Evolutionary conservation across 2,797 vertebrate species (phyloP).

Genomic region (Pangasius mekongensis): DNA sequence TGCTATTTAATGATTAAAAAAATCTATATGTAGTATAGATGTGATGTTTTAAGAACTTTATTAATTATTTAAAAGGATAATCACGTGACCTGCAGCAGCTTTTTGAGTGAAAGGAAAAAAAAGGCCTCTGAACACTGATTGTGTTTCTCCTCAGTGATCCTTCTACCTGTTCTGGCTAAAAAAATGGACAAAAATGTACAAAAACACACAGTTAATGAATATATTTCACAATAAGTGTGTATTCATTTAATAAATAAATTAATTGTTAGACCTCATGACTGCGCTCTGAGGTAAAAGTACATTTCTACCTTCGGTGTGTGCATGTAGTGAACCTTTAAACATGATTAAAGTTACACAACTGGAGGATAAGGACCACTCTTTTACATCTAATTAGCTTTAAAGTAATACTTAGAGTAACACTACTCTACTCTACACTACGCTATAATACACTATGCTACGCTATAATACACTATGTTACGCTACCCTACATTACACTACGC

Average conservation of each 20-base stretch:
- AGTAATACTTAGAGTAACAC: not conserved
- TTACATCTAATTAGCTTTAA: not conserved
- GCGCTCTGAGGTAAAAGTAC: not conserved
- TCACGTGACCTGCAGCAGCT: slow-evolving; percentile 2
- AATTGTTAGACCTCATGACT: not conserved
- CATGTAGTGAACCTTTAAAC: not conserved
- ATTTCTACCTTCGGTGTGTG: not conserved
- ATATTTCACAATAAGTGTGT: not conserved
- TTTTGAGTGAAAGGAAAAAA: not conserved
- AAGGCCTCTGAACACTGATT: not conserved
- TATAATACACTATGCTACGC: no score
- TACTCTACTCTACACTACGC: not conserved
- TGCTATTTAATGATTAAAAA: not conserved
- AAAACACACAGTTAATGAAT: not conserved
- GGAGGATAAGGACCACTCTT: no score
- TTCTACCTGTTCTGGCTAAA: not conserved
- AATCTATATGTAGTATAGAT: no score
- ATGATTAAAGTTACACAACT: not conserved
- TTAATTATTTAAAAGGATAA: not conserved
- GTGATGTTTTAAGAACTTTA: not conserved
- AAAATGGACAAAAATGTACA: not conserved
- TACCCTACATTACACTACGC: no score
- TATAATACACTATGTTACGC: no score
- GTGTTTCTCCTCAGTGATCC: not conserved
- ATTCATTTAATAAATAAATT: no score